phyloP scores from a whole-genome alignment of 2,888 invertebrate genomes.

The Bugulina stolonifera region DNA sequence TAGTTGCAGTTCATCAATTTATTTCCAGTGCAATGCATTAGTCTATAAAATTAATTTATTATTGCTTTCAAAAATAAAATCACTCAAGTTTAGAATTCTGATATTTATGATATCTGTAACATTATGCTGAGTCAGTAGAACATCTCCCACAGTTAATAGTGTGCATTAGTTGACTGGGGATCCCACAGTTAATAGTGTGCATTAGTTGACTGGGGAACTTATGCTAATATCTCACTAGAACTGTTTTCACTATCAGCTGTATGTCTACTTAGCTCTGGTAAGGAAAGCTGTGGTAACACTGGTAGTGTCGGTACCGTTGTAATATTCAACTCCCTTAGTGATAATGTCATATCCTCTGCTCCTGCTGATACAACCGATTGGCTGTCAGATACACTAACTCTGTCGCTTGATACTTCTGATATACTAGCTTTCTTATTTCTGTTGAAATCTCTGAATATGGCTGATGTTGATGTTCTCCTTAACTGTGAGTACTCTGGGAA shows the following conservation, averaged over 20 bases:
- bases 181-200: background rate
- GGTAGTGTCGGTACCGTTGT: too few relatives aligned
- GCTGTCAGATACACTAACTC: background rate
- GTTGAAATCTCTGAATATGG: conserved; percentile 6
- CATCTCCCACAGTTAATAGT: background rate
- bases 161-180: background rate
- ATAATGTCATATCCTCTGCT: background rate
- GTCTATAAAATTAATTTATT: too few relatives aligned
- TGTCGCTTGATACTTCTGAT: background rate
- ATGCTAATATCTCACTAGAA: background rate
- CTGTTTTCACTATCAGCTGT: background rate
- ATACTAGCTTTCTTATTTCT: background rate
- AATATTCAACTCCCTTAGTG: too few relatives aligned
- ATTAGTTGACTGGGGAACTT: background rate
- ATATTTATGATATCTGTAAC: too few relatives aligned
- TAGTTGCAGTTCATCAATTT: too few relatives aligned
- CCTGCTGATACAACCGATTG: background rate
- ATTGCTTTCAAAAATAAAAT: too few relatives aligned
- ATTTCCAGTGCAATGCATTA: too few relatives aligned
- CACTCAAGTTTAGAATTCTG: too few relatives aligned
- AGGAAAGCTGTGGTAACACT: too few relatives aligned
- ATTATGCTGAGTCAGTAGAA: background rate
- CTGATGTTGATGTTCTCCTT: background rate
- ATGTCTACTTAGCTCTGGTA: too few relatives aligned
- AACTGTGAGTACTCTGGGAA: background rate